A percentile compares a stretch with the other conserved stretches of the same genome.
These are phyloP conservation scores for Misgurnus anguillicaudatus DNA, from an alignment of 2,113 vertebrate species.

Conservation along the genomic window DNA sequence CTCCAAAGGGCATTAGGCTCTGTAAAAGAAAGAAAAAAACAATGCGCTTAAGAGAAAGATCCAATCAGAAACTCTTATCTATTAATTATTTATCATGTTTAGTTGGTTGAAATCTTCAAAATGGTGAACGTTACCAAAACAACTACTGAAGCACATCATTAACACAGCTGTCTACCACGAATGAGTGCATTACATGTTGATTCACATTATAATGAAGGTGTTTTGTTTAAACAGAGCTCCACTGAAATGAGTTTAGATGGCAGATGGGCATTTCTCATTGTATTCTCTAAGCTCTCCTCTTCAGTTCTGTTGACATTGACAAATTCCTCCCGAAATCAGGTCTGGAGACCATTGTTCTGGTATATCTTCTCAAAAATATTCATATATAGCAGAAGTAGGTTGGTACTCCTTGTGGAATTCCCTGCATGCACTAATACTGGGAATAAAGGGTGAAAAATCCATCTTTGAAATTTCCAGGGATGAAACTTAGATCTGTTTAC, in stretches of 20 bases:
- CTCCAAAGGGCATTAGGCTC: too few species aligned
- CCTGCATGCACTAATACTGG: background rate
- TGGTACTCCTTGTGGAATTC: constrained; percentile 64
- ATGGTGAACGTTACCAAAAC: too few species aligned
- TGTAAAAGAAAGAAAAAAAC: too few species aligned
- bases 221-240: constrained; percentile 18
- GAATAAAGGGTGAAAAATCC: background rate
- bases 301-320: constrained; percentile 68
- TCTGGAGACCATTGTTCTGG: constrained; percentile 63
- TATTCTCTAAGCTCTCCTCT: constrained; percentile 57
- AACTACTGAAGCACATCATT: too few species aligned
- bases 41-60: too few species aligned
- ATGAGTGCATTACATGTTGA: constrained; percentile 11
- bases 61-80: too few species aligned
- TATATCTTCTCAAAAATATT: constrained; percentile 51
- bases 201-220: constrained; percentile 8
- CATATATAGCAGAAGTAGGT: constrained; percentile 64
- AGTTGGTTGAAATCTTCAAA: too few species aligned
- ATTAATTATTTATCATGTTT: too few species aligned
- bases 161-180: constrained; percentile 27
- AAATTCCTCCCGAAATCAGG: constrained; percentile 62
- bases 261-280: constrained; percentile 25
- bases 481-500: constrained; percentile 20
- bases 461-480: constrained; percentile 3
- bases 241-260: constrained; percentile 30